Percentiles rank a stretch among this genome's conserved stretches.
Conservation (phyloP, 2,113 vertebrate species). For the Accipiter virgatus region DNA sequence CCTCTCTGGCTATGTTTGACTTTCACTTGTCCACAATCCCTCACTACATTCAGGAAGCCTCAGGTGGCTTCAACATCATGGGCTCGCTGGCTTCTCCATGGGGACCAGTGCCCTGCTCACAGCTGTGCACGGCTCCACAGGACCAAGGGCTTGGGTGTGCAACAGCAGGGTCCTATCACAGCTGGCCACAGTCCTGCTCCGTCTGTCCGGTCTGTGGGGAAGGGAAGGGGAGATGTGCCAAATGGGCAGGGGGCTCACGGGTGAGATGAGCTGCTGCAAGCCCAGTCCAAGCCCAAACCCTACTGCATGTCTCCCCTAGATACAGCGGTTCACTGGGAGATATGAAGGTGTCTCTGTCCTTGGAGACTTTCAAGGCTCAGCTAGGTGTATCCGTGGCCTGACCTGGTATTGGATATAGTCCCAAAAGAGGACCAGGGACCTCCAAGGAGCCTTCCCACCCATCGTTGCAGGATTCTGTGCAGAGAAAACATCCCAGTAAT, state of each 20-base stretch:
- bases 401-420: not conserved
- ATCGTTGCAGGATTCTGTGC: not conserved
- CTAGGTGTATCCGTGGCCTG: not conserved
- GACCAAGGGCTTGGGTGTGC: not conserved
- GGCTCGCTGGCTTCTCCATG: rapidly evolving
- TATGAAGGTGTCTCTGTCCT: not conserved
- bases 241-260: rapidly evolving
- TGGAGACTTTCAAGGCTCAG: not conserved
- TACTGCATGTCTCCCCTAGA: rapidly evolving
- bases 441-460: not conserved
- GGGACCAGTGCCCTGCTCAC: not conserved
- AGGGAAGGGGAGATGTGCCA: not conserved
- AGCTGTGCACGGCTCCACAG: rapidly evolving
- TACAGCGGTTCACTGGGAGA: rapidly evolving
- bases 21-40: not conserved
- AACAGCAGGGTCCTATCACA: not conserved
- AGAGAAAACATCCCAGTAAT: not conserved
- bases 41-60: not conserved
- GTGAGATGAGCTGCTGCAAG: not conserved
- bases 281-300: not conserved
- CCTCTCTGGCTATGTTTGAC: not conserved
- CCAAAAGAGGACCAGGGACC: not conserved
- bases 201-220: rapidly evolving
- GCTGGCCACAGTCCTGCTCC: not conserved
- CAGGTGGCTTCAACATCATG: rapidly evolving